Percentiles rank a stretch among this genome's conserved stretches.
Evolutionary conservation across 1,140 invertebrate species (phyloP).

Genomic region (Heliothis subflexa): DNA sequence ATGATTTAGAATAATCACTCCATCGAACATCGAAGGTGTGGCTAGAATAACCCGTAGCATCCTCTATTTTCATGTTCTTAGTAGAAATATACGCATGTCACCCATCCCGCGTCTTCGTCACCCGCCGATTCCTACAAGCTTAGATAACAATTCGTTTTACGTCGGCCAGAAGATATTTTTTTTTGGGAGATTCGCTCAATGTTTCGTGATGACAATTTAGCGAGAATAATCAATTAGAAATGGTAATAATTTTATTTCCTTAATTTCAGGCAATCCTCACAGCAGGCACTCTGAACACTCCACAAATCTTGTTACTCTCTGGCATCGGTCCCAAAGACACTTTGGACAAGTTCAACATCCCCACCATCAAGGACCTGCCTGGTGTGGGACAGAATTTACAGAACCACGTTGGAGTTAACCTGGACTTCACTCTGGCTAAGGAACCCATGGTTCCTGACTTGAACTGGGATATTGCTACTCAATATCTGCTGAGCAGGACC

Average conservation of each 20-base stretch:
- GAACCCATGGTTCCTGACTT: constrained; percentile 87
- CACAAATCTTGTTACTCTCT: constrained; percentile 90
- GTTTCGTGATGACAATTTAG: no score
- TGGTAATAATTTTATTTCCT: not conserved
- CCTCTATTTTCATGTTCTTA: not conserved
- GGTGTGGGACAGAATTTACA: constrained; percentile 92
- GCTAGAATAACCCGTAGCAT: not conserved
- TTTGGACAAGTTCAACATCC: constrained; percentile 88
- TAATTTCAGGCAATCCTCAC: constrained; percentile 89
- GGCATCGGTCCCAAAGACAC: constrained; percentile 90
- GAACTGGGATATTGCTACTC: constrained; percentile 87
- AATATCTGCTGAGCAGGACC: constrained; percentile 87
- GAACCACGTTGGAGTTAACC: constrained; percentile 89
- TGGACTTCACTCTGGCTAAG: constrained; percentile 84
- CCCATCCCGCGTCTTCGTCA: no score
- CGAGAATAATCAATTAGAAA: no score
- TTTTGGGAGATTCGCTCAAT: no score
- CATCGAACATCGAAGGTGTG: no score
- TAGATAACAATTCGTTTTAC: no score
- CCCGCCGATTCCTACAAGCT: no score
- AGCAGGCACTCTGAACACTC: constrained; percentile 88
- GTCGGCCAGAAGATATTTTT: no score
- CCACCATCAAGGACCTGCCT: constrained; percentile 89
- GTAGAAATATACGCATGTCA: no score
- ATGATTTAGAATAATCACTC: not conserved